Conservation (phyloP, 1,140 invertebrate species). For the Sesamia nonagrioides region DNA sequence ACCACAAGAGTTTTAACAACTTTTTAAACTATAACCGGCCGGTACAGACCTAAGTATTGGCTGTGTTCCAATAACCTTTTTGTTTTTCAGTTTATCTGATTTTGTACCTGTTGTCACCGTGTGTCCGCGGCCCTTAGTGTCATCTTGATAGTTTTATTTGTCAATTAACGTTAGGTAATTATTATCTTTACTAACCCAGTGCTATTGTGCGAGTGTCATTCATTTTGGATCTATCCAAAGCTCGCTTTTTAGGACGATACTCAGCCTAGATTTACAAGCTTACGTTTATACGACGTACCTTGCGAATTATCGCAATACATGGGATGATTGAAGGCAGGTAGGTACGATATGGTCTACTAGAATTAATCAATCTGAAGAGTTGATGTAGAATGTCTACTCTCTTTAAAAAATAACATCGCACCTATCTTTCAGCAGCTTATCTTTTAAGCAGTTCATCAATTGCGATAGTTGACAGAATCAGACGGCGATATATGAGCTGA, state of each 20-base stretch:
- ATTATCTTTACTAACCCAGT: neutral
- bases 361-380: too few species aligned
- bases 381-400: too few species aligned
- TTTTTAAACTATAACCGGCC: neutral
- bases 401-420: too few species aligned
- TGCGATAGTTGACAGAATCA: neutral
- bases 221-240: neutral
- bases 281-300: too few species aligned
- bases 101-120: conserved; percentile 9
- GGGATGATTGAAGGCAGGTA: too few species aligned
- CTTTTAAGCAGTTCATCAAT: neutral
- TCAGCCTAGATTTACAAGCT: too few species aligned
- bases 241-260: too few species aligned
- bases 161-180: neutral
- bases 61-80: neutral
- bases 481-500: neutral
- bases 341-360: too few species aligned
- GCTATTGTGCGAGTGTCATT: neutral
- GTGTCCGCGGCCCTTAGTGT: neutral
- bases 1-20: conserved; percentile 20
- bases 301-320: too few species aligned
- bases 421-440: too few species aligned
- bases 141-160: conserved; percentile 13
- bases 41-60: neutral
- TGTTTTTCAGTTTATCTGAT: neutral